Evolutionary conservation across 2,888 invertebrate species (phyloP).

Genomic region (Spodoptera exigua): DNA sequence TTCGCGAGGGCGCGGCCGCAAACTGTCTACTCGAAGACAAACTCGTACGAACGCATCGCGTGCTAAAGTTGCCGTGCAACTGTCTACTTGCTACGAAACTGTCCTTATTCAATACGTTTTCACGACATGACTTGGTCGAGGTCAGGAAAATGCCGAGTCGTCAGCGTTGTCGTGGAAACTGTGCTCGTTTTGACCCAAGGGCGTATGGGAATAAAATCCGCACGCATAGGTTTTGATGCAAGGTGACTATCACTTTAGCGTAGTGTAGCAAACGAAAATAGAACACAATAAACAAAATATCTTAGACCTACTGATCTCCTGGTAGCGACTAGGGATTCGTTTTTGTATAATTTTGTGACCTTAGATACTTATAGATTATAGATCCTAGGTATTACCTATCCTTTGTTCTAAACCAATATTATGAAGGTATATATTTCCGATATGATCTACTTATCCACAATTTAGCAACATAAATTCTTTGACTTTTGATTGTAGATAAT

Average conservation of each 20-base stretch:
- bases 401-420: no score
- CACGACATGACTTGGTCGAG: constrained; percentile 61
- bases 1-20: constrained; percentile 5
- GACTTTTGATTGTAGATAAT: no score
- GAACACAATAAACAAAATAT: not conserved
- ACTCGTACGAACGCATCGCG: constrained; percentile 49
- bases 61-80: constrained; percentile 51
- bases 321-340: no score
- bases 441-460: no score
- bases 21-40: constrained; percentile 13
- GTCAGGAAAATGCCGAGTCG: constrained; percentile 68
- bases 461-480: no score
- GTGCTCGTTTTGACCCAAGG: constrained; percentile 58
- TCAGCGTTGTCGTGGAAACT: constrained; percentile 67
- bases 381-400: no score
- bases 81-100: constrained; percentile 57
- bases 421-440: no score
- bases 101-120: constrained; percentile 55
- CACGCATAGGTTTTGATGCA: constrained; percentile 2
- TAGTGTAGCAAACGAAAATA: not conserved
- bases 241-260: not conserved
- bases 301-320: not conserved
- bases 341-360: no score
- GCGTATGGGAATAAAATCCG: constrained; percentile 36
- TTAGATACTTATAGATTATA: no score